These are phyloP conservation scores for Hydrophis major DNA, from an alignment of 2,797 vertebrate genomes.

Conservation along the genomic window DNA sequence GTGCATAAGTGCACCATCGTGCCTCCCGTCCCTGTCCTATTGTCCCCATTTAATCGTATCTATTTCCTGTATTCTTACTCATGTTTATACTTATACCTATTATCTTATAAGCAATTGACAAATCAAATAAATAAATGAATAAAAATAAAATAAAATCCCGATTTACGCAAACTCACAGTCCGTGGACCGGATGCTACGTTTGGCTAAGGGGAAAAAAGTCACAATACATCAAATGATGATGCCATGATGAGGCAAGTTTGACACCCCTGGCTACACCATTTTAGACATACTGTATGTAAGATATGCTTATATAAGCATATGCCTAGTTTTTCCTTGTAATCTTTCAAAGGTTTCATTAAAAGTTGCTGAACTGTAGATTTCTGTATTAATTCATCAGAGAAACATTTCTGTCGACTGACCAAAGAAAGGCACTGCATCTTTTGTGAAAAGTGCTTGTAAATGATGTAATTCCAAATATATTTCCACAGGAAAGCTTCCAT, in stretches of 20 bases:
- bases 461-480: not conserved
- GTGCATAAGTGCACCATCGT: too few species aligned
- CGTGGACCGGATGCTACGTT: too few species aligned
- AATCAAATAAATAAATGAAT: too few species aligned
- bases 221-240: too few species aligned
- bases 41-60: too few species aligned
- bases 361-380: not conserved
- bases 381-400: not conserved
- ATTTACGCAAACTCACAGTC: not conserved
- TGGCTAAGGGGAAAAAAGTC: too few species aligned
- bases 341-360: not conserved
- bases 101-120: too few species aligned
- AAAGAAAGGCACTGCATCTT: not conserved
- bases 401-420: constrained; percentile 11
- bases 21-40: too few species aligned
- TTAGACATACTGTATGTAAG: not conserved
- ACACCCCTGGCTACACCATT: not conserved
- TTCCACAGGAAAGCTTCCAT: not conserved
- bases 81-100: too few species aligned
- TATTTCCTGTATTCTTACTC: too few species aligned
- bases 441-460: not conserved
- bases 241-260: too few species aligned
- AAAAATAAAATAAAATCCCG: not conserved
- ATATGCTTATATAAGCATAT: not conserved
- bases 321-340: not conserved